phyloP scores from a whole-genome alignment of 1,140 invertebrate species.

The Drosophila parabipectinata region DNA sequence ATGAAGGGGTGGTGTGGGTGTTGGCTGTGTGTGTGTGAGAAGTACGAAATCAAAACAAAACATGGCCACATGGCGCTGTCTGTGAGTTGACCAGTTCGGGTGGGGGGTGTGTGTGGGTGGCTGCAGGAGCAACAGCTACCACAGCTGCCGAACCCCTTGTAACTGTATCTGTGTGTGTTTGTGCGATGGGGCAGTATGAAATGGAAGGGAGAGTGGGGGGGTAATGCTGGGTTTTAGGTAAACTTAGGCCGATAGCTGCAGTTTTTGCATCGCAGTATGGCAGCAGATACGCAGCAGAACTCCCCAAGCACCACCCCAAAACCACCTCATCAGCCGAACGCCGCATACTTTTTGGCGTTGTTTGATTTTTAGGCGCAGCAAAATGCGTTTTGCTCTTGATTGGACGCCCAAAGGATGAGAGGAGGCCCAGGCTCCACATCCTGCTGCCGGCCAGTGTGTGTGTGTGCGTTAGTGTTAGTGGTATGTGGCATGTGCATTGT shows the following conservation, averaged over 20 bases:
- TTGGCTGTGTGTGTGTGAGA: conserved; percentile 33
- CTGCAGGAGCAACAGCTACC: conserved; percentile 60
- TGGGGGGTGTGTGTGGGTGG: background rate
- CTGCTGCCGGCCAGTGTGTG: background rate
- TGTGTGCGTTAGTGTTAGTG: conserved; percentile 7
- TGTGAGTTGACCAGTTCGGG: conserved; percentile 7
- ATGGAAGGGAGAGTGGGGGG: conserved; percentile 30
- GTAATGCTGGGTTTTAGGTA: conserved; percentile 47
- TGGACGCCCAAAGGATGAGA: conserved; percentile 28
- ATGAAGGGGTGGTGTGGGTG: background rate
- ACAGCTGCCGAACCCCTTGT: conserved; percentile 17
- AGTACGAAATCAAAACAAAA: conserved; percentile 74
- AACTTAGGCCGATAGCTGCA: conserved; percentile 54
- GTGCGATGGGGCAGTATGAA: background rate
- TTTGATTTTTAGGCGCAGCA: conserved; percentile 80
- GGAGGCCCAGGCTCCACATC: background rate
- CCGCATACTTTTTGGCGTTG: conserved; percentile 77
- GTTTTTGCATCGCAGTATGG: conserved; percentile 29
- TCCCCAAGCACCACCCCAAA: background rate
- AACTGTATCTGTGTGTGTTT: conserved; percentile 8
- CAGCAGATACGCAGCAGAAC: background rate
- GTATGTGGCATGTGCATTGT: conserved; percentile 43
- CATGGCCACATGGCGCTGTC: conserved; percentile 60
- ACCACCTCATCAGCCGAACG: conserved; percentile 19
- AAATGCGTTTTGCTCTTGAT: conserved; percentile 74